A percentile compares a stretch with the other conserved stretches of the same genome.
Conservation (phyloP, 2,113 vertebrate species). For the Etheostoma spectabile region DNA sequence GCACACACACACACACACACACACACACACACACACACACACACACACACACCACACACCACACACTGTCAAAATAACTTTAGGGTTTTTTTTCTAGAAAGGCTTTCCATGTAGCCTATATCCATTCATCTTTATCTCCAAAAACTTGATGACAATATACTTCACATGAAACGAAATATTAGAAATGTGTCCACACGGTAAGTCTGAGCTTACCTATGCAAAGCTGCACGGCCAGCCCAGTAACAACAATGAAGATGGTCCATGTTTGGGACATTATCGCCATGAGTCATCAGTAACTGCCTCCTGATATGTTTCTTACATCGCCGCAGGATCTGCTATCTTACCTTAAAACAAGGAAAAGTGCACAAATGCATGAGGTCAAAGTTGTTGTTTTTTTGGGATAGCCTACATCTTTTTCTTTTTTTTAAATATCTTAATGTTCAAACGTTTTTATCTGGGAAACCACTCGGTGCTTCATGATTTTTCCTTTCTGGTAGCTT, state of each 20-base stretch:
- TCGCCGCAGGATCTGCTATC: neutral
- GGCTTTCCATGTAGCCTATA: too few species aligned
- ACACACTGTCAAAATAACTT: too few species aligned
- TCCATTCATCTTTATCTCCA: too few species aligned
- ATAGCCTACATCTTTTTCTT: neutral
- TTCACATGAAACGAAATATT: too few species aligned
- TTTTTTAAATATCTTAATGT: neutral
- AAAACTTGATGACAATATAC: too few species aligned
- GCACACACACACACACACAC: too few species aligned
- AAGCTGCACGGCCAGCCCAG: constrained; percentile 46
- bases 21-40: neutral
- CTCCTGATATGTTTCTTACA: constrained; percentile 22
- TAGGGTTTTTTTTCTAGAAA: too few species aligned
- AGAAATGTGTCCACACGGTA: neutral
- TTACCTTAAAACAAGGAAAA: constrained; percentile 18
- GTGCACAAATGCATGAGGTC: neutral
- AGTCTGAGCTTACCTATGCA: constrained; percentile 58
- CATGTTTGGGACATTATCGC: constrained; percentile 50
- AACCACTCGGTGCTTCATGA: neutral
- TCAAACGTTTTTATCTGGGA: neutral
- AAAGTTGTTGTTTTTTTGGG: too few species aligned
- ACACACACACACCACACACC: too few species aligned
- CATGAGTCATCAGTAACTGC: constrained; percentile 37
- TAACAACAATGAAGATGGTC: constrained; percentile 27
- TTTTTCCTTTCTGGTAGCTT: too few species aligned